A percentile compares a stretch with the other conserved stretches of the same genome.
Evolutionary conservation across 2,888 invertebrate genomes (phyloP).

Genomic region (Synanthedon formicaeformis): DNA sequence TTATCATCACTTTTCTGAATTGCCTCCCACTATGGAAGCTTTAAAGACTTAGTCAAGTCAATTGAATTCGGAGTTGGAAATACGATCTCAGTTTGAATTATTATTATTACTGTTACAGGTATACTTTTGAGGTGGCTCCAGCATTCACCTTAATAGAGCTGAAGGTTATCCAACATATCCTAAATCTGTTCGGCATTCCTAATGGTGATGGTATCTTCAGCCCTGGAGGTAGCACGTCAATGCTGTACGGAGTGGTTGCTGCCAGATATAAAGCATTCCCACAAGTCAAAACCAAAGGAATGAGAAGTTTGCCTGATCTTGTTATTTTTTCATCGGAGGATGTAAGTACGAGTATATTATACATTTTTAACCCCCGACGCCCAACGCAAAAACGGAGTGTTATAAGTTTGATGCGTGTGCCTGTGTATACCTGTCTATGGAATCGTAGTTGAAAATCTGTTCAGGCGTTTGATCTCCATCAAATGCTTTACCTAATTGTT

Average conservation of each 20-base stretch:
- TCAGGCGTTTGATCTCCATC: background rate
- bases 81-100: background rate
- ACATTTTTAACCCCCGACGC: too few relatives aligned
- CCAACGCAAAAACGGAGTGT: too few relatives aligned
- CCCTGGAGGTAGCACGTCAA: slow-evolving; percentile 84
- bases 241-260: slow-evolving; percentile 81
- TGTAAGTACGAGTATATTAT: slow-evolving; percentile 57
- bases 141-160: slow-evolving; percentile 82
- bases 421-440: too few relatives aligned
- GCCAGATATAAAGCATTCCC: slow-evolving; percentile 79
- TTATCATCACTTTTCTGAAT: too few relatives aligned
- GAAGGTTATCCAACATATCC: slow-evolving; percentile 71
- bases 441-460: too few relatives aligned
- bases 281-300: slow-evolving; percentile 75
- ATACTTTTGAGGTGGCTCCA: slow-evolving; percentile 86
- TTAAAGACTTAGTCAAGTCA: background rate
- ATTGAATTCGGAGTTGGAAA: background rate
- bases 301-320: slow-evolving; percentile 72
- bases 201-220: slow-evolving; percentile 82
- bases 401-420: too few relatives aligned
- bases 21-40: too few relatives aligned
- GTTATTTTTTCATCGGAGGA: slow-evolving; percentile 83
- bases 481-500: background rate
- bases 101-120: slow-evolving; percentile 50
- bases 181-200: slow-evolving; percentile 73